Evolutionary conservation across 2,888 invertebrate species (phyloP), one percentile per base, ranked within the genome.

Genomic region (Crematogaster levior): DNA sequence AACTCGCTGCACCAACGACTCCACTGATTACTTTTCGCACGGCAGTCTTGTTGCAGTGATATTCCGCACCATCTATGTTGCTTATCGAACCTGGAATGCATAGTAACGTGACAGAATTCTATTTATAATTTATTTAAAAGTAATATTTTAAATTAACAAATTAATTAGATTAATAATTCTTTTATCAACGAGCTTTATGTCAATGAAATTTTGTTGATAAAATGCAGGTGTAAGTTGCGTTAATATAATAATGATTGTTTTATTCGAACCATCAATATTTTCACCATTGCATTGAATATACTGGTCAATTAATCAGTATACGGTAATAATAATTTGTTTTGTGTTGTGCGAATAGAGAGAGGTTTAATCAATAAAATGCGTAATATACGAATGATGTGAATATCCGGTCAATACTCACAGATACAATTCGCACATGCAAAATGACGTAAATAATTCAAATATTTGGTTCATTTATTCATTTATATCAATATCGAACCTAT

Each of bases 51-150:
- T 97, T 97, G 95, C 98, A 98, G 92, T 97, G 97, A 94, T 97
- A 97, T 94, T 98, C 97, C 9, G 97, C 97, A 63, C 98, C 98
- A 91, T 98, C 98, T 87, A 99, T 98, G 95, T 98, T 98, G 94
- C 98, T 98, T 92, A 99, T 98, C 30, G 98, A 99, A 86, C 99
- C 99, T 99, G 96, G 0, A 95, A 95, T 84, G 84, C 37, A 63
- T n/a, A 37, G 40, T 60, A 60, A 43, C 27, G 9, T 48, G n/a
- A 51, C 3, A 51, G 2, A 37, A 53, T 66, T 53, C 18, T 43
- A 18, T 40, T 56, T 46, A 4, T n/a, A 46, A 46, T 53, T 66
- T 56, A 56, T 56, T 56, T 37, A 51, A 68, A 79, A 68, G 18
- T 79, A 79, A 68, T 30, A 43, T 79, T 77, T 68, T 7, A 43